Evolutionary conservation across 2,888 invertebrate species (phyloP), one percentile per base, ranked within the genome.

Genomic region (Melanargia galathea): DNA sequence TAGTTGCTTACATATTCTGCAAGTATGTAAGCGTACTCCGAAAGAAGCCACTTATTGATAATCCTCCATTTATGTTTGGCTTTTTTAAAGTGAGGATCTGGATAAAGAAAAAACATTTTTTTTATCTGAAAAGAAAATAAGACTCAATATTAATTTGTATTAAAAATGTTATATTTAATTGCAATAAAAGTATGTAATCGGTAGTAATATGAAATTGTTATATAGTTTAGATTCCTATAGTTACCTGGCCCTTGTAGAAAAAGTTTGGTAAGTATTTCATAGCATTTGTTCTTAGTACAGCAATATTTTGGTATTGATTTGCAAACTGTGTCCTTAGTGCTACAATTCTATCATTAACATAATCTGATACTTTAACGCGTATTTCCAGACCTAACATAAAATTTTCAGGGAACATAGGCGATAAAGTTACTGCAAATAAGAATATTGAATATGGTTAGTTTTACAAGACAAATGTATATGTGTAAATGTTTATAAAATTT

Each of bases 231-330:
- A n/a, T n/a, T n/a, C n/a, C n/a, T n/a, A n/a, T n/a, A n/a, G n/a
- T n/a, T n/a, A 96, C 97, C 93, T 98, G 99, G 69, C 96, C 97
- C 91, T 99, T 99, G 62, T 92, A 84, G 80, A 99, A 99, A 86
- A 96, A 99, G 85, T 99, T 99, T 2, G 99, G 99, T 73, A 99
- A 93, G 92, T 99, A 99, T 87, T 99, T 99, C 99, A 99, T 99
- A 1, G 99, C 99, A 92, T 99, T 99, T 13, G 97, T 96, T 70
- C 99, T 93, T 55, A 99, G 89, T 73, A 99, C 99, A 45, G 98
- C 98, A 74, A 99, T 95, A 86, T 99, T 99, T 78, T 95, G 94
- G 85, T 97, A 99, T 70, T 94, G 86, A 2, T 94, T 95, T 0
- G 94, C 93, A 84, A 96, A 82, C 72, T 96, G 94, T 1, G 92